Evolutionary conservation across 2,888 invertebrate species (phyloP), one percentile per base, ranked within the genome.

Genomic region (Drosophila borealis): DNA sequence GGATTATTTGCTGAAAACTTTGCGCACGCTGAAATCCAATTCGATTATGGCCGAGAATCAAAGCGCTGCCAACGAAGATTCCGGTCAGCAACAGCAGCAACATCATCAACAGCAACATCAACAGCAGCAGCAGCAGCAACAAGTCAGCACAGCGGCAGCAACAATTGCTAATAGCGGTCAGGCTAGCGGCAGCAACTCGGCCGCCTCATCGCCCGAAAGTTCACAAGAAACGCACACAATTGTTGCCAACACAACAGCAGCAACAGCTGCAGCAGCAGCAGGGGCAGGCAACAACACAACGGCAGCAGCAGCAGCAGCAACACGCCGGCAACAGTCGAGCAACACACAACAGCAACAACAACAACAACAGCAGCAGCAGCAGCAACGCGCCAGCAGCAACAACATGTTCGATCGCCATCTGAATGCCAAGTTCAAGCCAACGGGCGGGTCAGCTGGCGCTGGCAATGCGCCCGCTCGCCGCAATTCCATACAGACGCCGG

Each of bases 41-140:
- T 91, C 91, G 90, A 91, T 91, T 89, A 91, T 91, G 92, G 91
- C 91, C 88, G 91, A 91, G 89, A 91, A 91, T 89, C 92, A 91
- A 88, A 92, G 91, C 70, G 92, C 91, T 70, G 91, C 91, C 70
- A 91, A 88, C 83, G 92, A 91, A 87, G 92, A 92, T 89, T 91
- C 92, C 80, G 91, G 92, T 82, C 91, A 92, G 71, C 89, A 90
- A 80, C 84, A 89, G 63, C 89, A 91, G 61, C 89, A 91, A 34
- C 90, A 90, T 25, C 87, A 90, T 29, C 89, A 85, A 19, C 85
- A 73, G 0, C 72, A 70, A 33, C 81, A 74, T 1, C 70, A 70
- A 21, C 66, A 80, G 4, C 74, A 70, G 2, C 76, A 71, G 25
- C 81, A 62, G 39, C 70, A 80, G 41, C 78, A 81, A 51, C 81